These are phyloP conservation scores for Mobula birostris DNA, from an alignment of 2,113 vertebrate species.

Conservation along the genomic window DNA sequence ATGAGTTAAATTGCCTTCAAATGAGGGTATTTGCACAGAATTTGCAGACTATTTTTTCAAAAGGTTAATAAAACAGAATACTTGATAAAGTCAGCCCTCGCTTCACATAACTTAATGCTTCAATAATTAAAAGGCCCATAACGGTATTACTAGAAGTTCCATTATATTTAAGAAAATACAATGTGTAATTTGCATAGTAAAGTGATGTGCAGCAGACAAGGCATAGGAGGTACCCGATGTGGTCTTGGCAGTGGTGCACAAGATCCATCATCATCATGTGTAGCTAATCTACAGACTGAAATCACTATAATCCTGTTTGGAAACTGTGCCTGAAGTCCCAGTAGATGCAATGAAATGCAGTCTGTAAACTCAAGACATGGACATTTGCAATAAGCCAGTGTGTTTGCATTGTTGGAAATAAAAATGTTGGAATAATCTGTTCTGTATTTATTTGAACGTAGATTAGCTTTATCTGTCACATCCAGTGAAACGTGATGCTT, in stretches of 20 bases:
- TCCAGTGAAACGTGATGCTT: too few relatives aligned
- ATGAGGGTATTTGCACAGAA: background rate
- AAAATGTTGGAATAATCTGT: background rate
- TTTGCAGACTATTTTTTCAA: background rate
- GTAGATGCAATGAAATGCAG: background rate
- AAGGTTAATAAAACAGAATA: background rate
- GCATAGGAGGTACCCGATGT: background rate
- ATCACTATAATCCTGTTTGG: background rate
- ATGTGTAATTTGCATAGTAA: constrained; percentile 5
- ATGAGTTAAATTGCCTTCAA: background rate
- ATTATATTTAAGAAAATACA: constrained; percentile 7
- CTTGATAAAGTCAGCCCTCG: background rate
- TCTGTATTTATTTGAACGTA: background rate
- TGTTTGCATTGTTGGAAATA: constrained; percentile 22
- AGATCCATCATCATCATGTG: background rate
- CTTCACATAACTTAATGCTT: constrained; percentile 21
- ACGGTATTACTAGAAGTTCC: background rate
- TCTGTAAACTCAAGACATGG: background rate
- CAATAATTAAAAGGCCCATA: background rate
- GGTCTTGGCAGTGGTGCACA: too few relatives aligned
- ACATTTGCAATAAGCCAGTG: background rate
- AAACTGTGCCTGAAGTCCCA: background rate
- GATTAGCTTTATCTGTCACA: too few relatives aligned
- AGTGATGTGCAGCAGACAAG: background rate
- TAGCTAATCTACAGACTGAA: background rate